Evolutionary conservation across 2,113 vertebrate genomes (phyloP).

Genomic region (Nyctibius bracteatus): DNA sequence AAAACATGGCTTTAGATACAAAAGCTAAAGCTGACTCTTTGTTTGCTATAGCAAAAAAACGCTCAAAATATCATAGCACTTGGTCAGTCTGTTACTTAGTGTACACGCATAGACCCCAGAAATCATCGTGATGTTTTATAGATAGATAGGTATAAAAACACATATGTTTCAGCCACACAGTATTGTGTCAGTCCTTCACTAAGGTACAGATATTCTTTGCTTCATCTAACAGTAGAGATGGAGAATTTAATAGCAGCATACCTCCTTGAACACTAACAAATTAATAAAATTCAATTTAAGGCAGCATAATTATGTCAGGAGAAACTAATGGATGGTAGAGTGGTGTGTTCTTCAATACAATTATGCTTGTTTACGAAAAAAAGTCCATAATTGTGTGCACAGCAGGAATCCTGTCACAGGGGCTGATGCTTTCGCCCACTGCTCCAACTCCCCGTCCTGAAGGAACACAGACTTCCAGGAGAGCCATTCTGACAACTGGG

Average conservation of each 20-base stretch:
- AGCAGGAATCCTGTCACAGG: not conserved
- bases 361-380: not conserved
- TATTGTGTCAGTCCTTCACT: not conserved
- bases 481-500: not conserved
- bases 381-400: not conserved
- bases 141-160: not conserved
- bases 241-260: not conserved
- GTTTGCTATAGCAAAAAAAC: not conserved
- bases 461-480: not conserved
- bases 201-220: not conserved
- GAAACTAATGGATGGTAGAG: not conserved
- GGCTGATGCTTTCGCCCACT: rapidly evolving
- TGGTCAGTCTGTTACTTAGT: not conserved
- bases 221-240: not conserved
- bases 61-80: not conserved
- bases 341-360: not conserved
- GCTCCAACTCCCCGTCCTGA: rapidly evolving
- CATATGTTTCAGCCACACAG: not conserved
- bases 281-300: not conserved
- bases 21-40: not conserved
- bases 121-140: not conserved
- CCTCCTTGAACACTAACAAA: not conserved
- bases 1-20: not conserved
- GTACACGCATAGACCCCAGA: not conserved
- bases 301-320: not conserved